Base-by-base conservation (phyloP, 2,797 vertebrate species). In the Pelodytes ibericus region DNA sequence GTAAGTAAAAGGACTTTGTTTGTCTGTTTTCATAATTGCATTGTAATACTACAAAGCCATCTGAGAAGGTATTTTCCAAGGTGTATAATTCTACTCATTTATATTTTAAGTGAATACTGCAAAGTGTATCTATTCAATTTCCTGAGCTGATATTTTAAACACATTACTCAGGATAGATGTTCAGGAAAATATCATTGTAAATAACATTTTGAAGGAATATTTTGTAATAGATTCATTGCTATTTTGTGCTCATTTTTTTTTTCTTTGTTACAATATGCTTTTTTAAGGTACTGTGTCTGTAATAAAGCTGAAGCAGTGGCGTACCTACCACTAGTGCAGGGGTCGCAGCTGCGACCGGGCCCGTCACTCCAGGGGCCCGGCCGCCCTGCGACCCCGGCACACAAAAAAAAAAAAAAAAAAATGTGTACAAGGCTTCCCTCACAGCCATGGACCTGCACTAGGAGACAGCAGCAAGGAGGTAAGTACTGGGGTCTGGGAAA, bases 1-100 rank as follows among this genome's bases (percentile, higher is more conserved):
- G 44, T 27, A 51, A 60, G 29, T 44, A 66, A 53, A 3, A 3
- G 16, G 49, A 64, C 30, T 15, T 47, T 77, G 39, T 22, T 16
- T 66, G 16, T 67, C 69, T 72, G 29, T 67, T 53, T 68, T 67
- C 24, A 60, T 59, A 72, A 72, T 78, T 78, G 44, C 44, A 77
- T 29, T 61, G 51, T 30, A 59, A 53, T 20, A 60, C 56, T 41
- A 60, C 59, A 61, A 65, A 49, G 70, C 33, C 57, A 29, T 10
- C 20, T 64, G 30, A 58, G 47, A 72, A 76, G 29, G 44, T 56
- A 11, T 27, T 59, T 60, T 66, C n/a, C 31, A 72, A 61, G 61
- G 57, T 67, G 70, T 78, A 70, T 67, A 78, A 61, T 78, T 61
- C 30, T 22, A 59, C 64, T 72, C 68, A 72, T 78, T 78, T 78